Conservation (phyloP, 1,140 invertebrate genomes). For the Himalopsyche phryganea region DNA sequence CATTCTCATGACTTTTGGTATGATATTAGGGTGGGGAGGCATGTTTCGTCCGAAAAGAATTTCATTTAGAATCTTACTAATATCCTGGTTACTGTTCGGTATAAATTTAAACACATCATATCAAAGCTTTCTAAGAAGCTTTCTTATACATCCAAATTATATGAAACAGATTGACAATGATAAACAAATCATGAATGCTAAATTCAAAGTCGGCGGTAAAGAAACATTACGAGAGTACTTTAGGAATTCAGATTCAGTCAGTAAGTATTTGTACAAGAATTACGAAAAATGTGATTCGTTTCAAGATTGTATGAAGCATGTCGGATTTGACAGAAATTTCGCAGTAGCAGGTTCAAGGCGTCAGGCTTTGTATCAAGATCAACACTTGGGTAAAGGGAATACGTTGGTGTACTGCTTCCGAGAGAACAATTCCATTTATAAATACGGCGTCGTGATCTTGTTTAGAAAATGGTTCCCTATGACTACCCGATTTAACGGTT, state of each 20-base stretch:
- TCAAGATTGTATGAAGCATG: conserved; percentile 42
- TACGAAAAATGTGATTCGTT: conserved; percentile 44
- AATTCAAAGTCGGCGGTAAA: conserved; percentile 45
- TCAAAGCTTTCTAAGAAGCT: conserved; percentile 50
- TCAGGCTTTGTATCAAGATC: conserved; percentile 46
- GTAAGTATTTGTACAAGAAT: conserved; percentile 48
- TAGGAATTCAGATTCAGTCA: conserved; percentile 43
- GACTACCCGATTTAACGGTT: conserved; percentile 44
- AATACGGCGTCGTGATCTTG: conserved; percentile 47
- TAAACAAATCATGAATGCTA: conserved; percentile 43
- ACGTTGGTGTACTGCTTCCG: conserved; percentile 46
- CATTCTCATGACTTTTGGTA: conserved; percentile 48
- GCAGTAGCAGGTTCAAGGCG: conserved; percentile 46
- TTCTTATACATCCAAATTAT: conserved; percentile 50
- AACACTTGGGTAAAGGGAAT: conserved; percentile 43
- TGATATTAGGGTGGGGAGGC: conserved; percentile 49
- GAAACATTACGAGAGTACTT: conserved; percentile 49
- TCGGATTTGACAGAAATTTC: conserved; percentile 43
- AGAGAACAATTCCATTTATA: conserved; percentile 47
- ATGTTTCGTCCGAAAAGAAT: conserved; percentile 44
- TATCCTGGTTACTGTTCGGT: conserved; percentile 49
- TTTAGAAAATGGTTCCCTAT: conserved; percentile 48
- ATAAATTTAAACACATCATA: conserved; percentile 51
- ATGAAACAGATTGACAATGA: conserved; percentile 48
- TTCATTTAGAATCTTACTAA: conserved; percentile 46